Evolutionary conservation across 1,140 invertebrate genomes (phyloP).

Genomic region (Pseudoatta argentina): DNA sequence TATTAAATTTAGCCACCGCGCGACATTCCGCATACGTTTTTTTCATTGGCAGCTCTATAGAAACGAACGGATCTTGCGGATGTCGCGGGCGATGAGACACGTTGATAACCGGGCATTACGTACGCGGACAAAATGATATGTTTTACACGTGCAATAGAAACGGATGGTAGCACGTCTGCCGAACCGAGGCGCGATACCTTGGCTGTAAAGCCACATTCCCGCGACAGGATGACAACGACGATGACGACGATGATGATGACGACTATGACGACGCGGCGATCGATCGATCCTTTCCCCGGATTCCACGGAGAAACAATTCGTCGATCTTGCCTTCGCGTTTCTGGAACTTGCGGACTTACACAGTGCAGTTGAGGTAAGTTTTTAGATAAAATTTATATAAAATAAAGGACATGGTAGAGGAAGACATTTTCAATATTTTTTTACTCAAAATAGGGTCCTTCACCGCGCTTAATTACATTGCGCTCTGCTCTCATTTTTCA

Average conservation of each 20-base stretch:
- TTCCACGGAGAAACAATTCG: background rate
- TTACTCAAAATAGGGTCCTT: too few relatives aligned
- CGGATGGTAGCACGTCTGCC: background rate
- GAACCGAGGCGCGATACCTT: background rate
- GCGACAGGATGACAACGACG: background rate
- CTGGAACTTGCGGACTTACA: background rate
- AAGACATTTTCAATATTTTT: too few relatives aligned
- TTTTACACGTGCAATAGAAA: slow-evolving; percentile 13
- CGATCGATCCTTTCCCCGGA: slow-evolving; percentile 12
- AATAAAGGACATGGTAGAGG: too few relatives aligned
- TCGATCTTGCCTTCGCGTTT: background rate
- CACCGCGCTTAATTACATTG: too few relatives aligned
- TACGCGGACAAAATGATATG: slow-evolving; percentile 21
- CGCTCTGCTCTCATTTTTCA: too few relatives aligned
- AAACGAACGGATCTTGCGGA: slow-evolving; percentile 21
- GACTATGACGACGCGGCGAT: background rate
- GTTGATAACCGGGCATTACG: slow-evolving; percentile 41
- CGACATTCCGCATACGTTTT: background rate
- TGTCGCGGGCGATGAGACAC: background rate
- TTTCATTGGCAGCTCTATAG: slow-evolving; percentile 9
- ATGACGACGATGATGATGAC: background rate
- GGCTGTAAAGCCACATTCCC: background rate
- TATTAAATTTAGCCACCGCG: background rate
- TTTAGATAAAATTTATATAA: too few relatives aligned
- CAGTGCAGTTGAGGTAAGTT: too few relatives aligned